A percentile compares a stretch with the other conserved stretches of the same genome.
These are phyloP conservation scores for Zosterops japonicus DNA, from an alignment of 2,113 vertebrate genomes.

Conservation along the genomic window DNA sequence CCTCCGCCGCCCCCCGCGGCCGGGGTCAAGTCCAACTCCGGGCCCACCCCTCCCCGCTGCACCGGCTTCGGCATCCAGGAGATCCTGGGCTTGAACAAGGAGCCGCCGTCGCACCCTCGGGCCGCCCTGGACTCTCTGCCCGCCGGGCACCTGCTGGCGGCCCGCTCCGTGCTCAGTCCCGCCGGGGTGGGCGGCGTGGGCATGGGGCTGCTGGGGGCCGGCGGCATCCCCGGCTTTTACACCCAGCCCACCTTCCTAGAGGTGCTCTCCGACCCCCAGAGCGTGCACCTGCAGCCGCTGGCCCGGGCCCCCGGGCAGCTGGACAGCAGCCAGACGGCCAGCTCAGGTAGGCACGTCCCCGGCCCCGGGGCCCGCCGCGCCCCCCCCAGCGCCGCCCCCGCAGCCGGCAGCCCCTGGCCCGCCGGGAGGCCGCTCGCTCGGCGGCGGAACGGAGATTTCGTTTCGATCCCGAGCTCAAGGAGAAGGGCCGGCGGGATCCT, in stretches of 20 bases:
- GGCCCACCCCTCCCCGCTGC: conserved; percentile 83
- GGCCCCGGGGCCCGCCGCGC: neutral
- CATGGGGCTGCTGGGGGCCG: conserved; percentile 90
- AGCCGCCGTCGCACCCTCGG: conserved; percentile 84
- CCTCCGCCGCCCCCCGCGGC: conserved; percentile 44
- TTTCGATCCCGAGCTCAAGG: neutral
- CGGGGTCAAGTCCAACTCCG: conserved; percentile 41
- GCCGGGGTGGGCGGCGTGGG: conserved; percentile 84
- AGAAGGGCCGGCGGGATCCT: neutral
- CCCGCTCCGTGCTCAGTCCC: conserved; percentile 88
- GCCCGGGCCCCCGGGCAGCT: conserved; percentile 80
- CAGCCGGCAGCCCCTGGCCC: neutral
- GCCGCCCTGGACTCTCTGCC: conserved; percentile 83
- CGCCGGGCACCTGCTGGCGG: conserved; percentile 87
- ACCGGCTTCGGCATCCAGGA: conserved; percentile 98
- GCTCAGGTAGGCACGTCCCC: conserved; percentile 85
- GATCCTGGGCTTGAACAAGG: conserved; percentile 96
- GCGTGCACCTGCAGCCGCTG: conserved; percentile 87
- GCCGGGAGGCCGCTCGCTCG: neutral
- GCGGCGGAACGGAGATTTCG: neutral
- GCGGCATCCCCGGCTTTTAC: conserved; percentile 93
- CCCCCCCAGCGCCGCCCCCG: neutral
- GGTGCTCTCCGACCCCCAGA: conserved; percentile 89
- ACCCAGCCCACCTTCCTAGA: conserved; percentile 91
- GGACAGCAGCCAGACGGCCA: conserved; percentile 89